These are phyloP conservation scores for Sebastes flavidus DNA, from an alignment of 2,797 vertebrate genomes.

Conservation along the genomic window DNA sequence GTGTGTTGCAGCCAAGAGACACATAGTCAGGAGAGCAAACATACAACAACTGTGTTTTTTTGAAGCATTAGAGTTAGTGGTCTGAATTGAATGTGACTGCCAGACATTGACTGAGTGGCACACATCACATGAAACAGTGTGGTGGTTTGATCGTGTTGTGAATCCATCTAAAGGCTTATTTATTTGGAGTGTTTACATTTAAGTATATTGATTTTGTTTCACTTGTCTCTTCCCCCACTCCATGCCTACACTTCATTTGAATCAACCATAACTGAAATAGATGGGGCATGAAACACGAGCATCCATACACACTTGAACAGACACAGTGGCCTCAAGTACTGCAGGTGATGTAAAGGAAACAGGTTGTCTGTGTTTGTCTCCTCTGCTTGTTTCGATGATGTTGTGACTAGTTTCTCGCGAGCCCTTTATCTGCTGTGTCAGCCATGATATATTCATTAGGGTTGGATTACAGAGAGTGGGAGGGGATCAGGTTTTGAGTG, in stretches of 20 bases:
- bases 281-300: slow-evolving; percentile 21
- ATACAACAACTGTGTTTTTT: not conserved
- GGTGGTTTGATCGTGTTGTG: slow-evolving; percentile 21
- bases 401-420: slow-evolving; percentile 58
- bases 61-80: not conserved
- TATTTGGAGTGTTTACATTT: slow-evolving; percentile 47
- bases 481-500: slow-evolving; percentile 80
- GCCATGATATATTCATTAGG: slow-evolving; percentile 83
- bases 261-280: slow-evolving; percentile 38
- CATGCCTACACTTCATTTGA: slow-evolving; percentile 38
- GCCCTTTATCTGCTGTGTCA: slow-evolving; percentile 75
- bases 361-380: slow-evolving; percentile 37
- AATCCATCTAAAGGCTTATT: slow-evolving; percentile 33
- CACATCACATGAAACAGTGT: not conserved
- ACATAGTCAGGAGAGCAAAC: not conserved
- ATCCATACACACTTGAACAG: slow-evolving; percentile 15
- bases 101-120: not conserved
- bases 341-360: slow-evolving; percentile 38
- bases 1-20: not conserved
- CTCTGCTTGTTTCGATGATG: slow-evolving; percentile 29
- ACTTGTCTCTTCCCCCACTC: not conserved
- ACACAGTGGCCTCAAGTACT: slow-evolving; percentile 20
- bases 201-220: slow-evolving; percentile 62
- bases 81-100: not conserved
- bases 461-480: slow-evolving; percentile 80